Evolutionary conservation across 2,888 invertebrate genomes (phyloP), one percentile per base, ranked within the genome.

Genomic region (Andricus curvator): DNA sequence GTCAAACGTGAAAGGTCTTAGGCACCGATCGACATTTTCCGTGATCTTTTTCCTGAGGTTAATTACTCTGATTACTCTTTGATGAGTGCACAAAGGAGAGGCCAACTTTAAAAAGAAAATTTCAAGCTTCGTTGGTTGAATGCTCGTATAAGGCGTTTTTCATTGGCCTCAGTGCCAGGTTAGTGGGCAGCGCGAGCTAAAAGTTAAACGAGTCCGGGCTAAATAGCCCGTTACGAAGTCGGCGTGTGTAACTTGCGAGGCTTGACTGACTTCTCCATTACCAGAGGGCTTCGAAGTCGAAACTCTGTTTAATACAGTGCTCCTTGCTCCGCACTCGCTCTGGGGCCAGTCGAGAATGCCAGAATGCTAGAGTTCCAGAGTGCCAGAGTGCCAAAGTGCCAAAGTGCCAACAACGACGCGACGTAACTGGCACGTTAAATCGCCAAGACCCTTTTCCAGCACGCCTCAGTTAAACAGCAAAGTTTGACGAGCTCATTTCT

Each of bases 201-300:
- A 86, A 86, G 83, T 85, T 85, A 84, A 87, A 88, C 85, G 85
- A 85, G 84, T 79, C 65, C 66, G 48, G 79, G 82, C 84, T 85
- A 88, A 88, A 87, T 87, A 87, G 85, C 82, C 84, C 80, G 85
- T 85, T 86, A 83, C 83, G 83, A 65, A 44, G 83, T 85, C 80
- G 83, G 81, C 85, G 83, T 88, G 89, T 87, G 85, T 88, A 89
- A 89, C 87, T 89, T 86, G 84, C 86, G 77, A 84, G 84, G 86
- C 86, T 89, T 88, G 89, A 90, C 88, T 90, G 89, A 90, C 89
- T 91, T 88, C 88, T 89, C 89, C 88, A 90, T 90, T 91, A 91
- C 85, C 81, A 79, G 78, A 78, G 83, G 81, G 74, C 74, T 56
- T 70, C 83, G 83, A 85, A 84, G 84, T 84, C 85, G 84, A 86